A percentile compares a stretch with the other conserved stretches of the same genome.
Evolutionary conservation across 2,797 vertebrate species (phyloP).

Genomic region (Gastrophryne carolinensis): DNA sequence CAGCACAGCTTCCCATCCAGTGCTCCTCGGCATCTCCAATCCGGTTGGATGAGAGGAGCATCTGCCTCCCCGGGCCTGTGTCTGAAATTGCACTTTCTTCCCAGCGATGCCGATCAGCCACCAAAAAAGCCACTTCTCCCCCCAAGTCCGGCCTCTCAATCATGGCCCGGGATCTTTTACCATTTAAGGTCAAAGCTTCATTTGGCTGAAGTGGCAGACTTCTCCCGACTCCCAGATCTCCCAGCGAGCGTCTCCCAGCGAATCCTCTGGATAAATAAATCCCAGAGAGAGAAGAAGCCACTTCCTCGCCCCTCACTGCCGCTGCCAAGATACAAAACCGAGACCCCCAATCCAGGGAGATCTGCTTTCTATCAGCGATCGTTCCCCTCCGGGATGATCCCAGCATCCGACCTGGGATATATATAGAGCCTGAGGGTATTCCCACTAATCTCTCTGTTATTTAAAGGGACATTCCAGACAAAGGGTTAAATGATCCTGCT

Average conservation of each 20-base stretch:
- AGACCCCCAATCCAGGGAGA: background rate
- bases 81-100: conserved; percentile 74
- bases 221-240: conserved; percentile 63
- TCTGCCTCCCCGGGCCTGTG: conserved; percentile 58
- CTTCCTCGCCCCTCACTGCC: background rate
- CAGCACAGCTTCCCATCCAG: conserved; percentile 23
- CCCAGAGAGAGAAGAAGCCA: background rate
- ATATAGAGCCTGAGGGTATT: conserved; percentile 1
- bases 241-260: conserved; percentile 58
- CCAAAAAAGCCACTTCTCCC: conserved; percentile 80
- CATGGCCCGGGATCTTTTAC: conserved; percentile 99
- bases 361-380: background rate
- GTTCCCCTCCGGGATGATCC: background rate
- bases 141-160: conserved; percentile 86
- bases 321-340: background rate
- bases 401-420: background rate
- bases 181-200: conserved; percentile 99
- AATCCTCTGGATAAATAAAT: conserved; percentile 52
- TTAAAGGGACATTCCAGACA: background rate
- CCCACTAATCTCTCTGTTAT: background rate
- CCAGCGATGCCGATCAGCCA: conserved; percentile 72
- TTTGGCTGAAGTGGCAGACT: conserved; percentile 73
- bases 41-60: conserved; percentile 61
- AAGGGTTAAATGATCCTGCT: background rate
- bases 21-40: conserved; percentile 82